Base-by-base conservation (phyloP, 2,888 invertebrate species). In the Iphiclides podalirius region DNA sequence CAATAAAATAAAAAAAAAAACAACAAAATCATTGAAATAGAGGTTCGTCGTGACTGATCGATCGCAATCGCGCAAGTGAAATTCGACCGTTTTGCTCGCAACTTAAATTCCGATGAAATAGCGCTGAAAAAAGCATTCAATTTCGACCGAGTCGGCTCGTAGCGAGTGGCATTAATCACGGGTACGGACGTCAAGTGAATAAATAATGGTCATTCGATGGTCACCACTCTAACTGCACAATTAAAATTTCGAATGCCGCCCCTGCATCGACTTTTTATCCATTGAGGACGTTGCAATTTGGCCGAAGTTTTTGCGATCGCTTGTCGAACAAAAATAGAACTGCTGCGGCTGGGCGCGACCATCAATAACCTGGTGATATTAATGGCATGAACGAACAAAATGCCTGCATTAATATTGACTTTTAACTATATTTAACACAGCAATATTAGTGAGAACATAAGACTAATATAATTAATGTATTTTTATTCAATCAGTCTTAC, bases 231-330 rank as follows among this genome's bases (percentile, higher is more conserved):
- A 49, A 49, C 49, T 44, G 50, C 40, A 50, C 50, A 50, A 75
- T 74, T 76, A 75, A 76, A 75, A 73, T 72, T 73, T 70, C 66
- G 70, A 65, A 69, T 60, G 58, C 74, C 74, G 60, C 66, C 74
- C 68, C n/a, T n/a, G n/a, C n/a, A n/a, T n/a, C n/a, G n/a, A 49
- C 68, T 74, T 74, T 72, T 71, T 52, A 41, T 59, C 63, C 38
- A 45, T 46, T 28, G 8, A 45, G 42, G 40, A 54, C 46, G 52
- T 40, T 53, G 62, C 66, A 63, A 66, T 70, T 70, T 70, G 58
- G 65, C 57, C 61, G 55, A 31, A 46, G 59, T 70, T 71, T 72
- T 78, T 77, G 60, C 66, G 52, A 58, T 60, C 54, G 56, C 54
- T 52, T 49, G 52, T 55, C 47, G 62, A 67, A 47, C 71, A 64